Base-by-base conservation (phyloP, 1,140 invertebrate species). In the Nomia melanderi region DNA sequence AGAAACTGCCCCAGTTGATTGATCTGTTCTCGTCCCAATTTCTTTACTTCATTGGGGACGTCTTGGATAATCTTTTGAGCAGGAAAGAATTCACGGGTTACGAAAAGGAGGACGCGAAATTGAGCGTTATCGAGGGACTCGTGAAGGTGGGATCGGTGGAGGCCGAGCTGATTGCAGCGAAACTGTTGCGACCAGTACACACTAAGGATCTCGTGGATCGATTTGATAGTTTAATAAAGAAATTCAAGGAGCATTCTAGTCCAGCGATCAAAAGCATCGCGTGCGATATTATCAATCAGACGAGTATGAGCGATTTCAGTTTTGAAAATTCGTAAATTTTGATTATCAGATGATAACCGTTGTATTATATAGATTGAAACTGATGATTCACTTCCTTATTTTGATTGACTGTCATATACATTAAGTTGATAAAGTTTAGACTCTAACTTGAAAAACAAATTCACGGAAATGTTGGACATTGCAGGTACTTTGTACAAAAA, bases 121-220 rank as follows among this genome's bases (percentile, higher is more conserved):
- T 79, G 7, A 1, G 1, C 0, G 0, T 83, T 0, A 64, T 85
- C 7, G 82, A 88, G 23, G 83, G 75, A 2, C 53, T 89, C 9
- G 41, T 83, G 12, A 31, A 77, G 2, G 9, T 25, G 11, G 44
- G 27, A 0, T 63, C 76, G 6, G 4, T 0, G 0, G 14, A 82
- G 14, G 66, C 78, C 1, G 29, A 17, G 1, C 17, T 87, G 1
- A 56, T 88, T 5, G 85, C 86, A 0, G 79, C 53, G 0, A 56
- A 56, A 59, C 3, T 88, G 27, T 29, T 88, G 14, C 25, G 29
- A 11, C 7, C n/a, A n/a, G 29, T 57, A 8, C 65, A 11, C 1
- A 29, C 23, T 0, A 64, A 59, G 1, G 41, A 76, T 1, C 25
- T 75, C n/a, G 14, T 54, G n/a, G 7, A 64, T 0, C 36, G 29